phyloP scores from a whole-genome alignment of 2,888 invertebrate species.

The Stictocephala bisonia region DNA sequence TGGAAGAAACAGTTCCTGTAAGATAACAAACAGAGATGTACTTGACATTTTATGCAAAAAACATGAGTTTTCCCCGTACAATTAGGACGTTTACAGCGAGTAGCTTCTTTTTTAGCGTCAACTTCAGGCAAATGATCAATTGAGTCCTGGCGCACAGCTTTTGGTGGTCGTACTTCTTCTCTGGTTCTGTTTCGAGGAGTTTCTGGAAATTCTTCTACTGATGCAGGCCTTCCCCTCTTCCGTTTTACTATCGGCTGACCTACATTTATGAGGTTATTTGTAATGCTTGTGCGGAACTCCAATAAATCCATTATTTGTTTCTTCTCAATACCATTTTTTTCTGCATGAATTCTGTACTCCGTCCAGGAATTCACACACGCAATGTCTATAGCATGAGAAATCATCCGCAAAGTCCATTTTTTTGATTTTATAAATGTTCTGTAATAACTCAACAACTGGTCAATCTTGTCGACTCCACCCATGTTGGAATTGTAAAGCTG shows the following conservation, averaged over 20 bases:
- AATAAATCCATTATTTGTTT: neutral
- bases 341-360: neutral
- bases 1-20: no score
- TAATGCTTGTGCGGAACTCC: conserved; percentile 7
- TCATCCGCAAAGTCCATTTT: no score
- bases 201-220: conserved; percentile 1
- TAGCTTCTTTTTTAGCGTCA: conserved; percentile 19
- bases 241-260: conserved; percentile 7
- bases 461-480: no score
- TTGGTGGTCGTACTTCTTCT: conserved; percentile 2
- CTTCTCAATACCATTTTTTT: conserved; percentile 3
- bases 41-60: no score
- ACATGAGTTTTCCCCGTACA: no score
- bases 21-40: no score
- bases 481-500: no score
- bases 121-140: conserved; percentile 22
- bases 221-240: conserved; percentile 8
- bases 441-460: no score
- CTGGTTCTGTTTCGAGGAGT: conserved; percentile 8
- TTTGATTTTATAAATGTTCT: no score
- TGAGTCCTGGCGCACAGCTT: conserved; percentile 6
- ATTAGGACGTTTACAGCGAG: conserved; percentile 16
- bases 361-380: no score
- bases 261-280: conserved; percentile 1
- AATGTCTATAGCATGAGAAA: no score